Conservation (phyloP, 2,797 vertebrate species). For the Myotis planiceps region DNA sequence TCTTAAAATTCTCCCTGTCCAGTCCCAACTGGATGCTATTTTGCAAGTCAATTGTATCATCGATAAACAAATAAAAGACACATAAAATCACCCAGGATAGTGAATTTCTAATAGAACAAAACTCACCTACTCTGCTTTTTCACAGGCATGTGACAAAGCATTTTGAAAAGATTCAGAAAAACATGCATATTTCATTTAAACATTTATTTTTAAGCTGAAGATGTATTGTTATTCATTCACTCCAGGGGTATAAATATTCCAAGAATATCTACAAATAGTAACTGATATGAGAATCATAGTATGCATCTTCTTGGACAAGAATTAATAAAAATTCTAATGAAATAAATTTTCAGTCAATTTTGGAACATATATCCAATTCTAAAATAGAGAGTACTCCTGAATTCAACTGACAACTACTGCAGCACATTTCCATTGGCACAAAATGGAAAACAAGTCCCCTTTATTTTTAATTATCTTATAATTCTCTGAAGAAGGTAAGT, state of each 20-base stretch:
- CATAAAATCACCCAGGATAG: not conserved
- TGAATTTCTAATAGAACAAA: slow-evolving; percentile 33
- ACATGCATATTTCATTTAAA: slow-evolving; percentile 66
- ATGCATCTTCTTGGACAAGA: slow-evolving; percentile 36
- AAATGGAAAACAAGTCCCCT: not conserved
- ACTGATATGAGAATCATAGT: not conserved
- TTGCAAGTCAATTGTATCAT: slow-evolving; percentile 35
- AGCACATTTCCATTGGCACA: not conserved
- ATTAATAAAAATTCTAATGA: slow-evolving; percentile 42
- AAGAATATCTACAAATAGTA: slow-evolving; percentile 43
- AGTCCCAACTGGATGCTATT: slow-evolving; percentile 1
- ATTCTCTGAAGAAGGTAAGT: slow-evolving; percentile 11
- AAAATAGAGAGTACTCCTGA: not conserved
- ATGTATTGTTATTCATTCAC: slow-evolving; percentile 48
- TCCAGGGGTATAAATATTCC: slow-evolving; percentile 54
- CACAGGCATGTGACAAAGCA: slow-evolving; percentile 33
- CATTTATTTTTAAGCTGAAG: slow-evolving; percentile 61
- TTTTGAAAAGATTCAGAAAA: slow-evolving; percentile 32
- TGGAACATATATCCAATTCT: not conserved
- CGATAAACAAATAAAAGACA: slow-evolving; percentile 53
- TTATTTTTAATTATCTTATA: not conserved
- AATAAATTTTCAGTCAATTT: slow-evolving; percentile 7
- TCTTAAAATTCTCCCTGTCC: slow-evolving; percentile 20
- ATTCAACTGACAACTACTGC: not conserved
- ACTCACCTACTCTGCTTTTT: slow-evolving; percentile 32